A percentile compares a stretch with the other conserved stretches of the same genome.
Evolutionary conservation across 2,113 vertebrate species (phyloP).

Genomic region (Riparia riparia): DNA sequence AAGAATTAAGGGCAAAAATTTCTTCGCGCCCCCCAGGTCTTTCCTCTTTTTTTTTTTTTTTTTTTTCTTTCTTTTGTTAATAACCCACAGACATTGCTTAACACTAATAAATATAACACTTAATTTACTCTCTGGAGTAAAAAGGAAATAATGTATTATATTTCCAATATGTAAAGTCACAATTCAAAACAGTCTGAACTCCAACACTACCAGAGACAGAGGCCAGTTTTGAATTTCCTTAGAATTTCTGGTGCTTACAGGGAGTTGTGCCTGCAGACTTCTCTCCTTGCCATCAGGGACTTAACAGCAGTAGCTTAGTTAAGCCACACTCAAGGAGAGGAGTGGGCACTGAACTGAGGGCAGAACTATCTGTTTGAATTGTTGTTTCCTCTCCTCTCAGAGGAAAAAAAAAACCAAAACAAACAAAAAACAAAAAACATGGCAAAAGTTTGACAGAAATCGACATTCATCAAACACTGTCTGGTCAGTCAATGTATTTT

Average conservation of each 20-base stretch:
- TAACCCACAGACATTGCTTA: background rate
- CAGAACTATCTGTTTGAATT: background rate
- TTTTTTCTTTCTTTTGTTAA: background rate
- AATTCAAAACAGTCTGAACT: background rate
- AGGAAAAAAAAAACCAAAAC: background rate
- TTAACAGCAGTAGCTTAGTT: background rate
- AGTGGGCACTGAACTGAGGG: background rate
- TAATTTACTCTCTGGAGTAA: background rate
- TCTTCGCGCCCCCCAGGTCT: no score
- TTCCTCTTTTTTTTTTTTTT: no score
- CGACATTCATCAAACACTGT: background rate
- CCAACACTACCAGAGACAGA: accelerated
- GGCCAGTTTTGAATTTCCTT: background rate
- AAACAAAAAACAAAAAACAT: background rate
- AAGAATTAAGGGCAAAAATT: background rate
- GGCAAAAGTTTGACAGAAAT: background rate
- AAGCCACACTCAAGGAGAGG: accelerated
- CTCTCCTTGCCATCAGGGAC: background rate
- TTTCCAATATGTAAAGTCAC: background rate
- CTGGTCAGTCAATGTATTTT: background rate
- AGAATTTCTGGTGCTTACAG: background rate
- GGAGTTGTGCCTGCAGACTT: background rate
- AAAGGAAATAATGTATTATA: background rate
- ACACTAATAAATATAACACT: background rate
- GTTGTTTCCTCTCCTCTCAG: background rate